A percentile compares a stretch with the other conserved stretches of the same genome.
These are phyloP conservation scores for Acanthochromis polyacanthus DNA, from an alignment of 2,113 vertebrate genomes.

Conservation along the genomic window DNA sequence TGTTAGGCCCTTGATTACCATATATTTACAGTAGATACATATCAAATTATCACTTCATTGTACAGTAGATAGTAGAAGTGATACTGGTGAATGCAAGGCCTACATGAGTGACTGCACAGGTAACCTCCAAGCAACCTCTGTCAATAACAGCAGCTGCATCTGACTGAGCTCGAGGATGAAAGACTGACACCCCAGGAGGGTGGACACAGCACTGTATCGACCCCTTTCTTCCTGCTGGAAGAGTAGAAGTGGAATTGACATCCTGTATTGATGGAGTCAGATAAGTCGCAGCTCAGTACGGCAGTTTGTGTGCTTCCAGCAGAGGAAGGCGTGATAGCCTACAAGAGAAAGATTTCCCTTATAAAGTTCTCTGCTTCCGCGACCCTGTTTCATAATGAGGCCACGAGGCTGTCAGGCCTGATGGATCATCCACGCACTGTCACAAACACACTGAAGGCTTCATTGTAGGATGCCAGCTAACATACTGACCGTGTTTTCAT, in stretches of 20 bases:
- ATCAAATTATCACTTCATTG: not conserved
- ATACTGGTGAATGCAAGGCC: not conserved
- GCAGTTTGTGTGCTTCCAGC: conserved; percentile 28
- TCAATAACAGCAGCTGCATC: conserved; percentile 36
- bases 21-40: not conserved
- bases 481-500: not conserved
- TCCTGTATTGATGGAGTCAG: conserved; percentile 46
- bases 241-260: conserved; percentile 41
- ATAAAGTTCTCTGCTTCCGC: conserved; percentile 1
- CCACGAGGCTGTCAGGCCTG: not conserved
- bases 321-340: not conserved
- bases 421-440: not conserved
- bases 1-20: no score
- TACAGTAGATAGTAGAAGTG: not conserved
- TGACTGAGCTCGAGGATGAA: conserved; percentile 35
- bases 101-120: not conserved
- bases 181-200: conserved; percentile 7
- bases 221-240: conserved; percentile 25
- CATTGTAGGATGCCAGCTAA: not conserved
- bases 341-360: conserved; percentile 7
- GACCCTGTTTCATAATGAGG: conserved; percentile 29
- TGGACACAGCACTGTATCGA: conserved; percentile 36
- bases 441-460: not conserved
- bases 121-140: conserved; percentile 17
- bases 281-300: conserved; percentile 27